Evolutionary conservation across 2,797 vertebrate genomes (phyloP).

Genomic region (Sebastes goodei): DNA sequence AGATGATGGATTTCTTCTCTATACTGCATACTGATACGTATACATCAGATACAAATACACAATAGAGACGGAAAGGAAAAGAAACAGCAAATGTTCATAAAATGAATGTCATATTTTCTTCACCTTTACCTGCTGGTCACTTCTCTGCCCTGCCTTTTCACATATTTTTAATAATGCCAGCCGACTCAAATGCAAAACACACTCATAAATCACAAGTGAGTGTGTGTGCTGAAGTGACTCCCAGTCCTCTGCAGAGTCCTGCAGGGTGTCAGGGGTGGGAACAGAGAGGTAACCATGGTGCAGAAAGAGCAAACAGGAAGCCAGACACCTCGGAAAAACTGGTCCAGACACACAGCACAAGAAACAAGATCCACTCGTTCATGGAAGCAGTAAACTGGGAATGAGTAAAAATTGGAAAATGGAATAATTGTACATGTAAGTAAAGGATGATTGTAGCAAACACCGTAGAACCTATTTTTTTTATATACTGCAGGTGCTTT

Average conservation of each 20-base stretch:
- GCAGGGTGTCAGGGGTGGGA: not conserved
- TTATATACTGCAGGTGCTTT: not conserved
- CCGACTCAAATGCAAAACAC: not conserved
- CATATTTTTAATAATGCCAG: not conserved
- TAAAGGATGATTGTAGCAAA: not conserved
- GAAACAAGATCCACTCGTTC: not conserved
- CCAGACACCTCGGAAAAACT: not conserved
- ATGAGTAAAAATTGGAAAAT: not conserved
- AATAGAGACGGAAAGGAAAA: not conserved
- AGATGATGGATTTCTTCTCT: not conserved
- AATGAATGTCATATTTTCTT: not conserved
- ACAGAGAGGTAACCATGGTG: slow-evolving; percentile 13
- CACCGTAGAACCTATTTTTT: not conserved
- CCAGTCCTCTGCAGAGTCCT: not conserved
- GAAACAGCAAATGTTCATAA: not conserved
- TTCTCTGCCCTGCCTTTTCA: not conserved
- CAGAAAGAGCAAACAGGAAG: slow-evolving; percentile 24
- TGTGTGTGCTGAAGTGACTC: not conserved
- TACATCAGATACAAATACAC: not conserved
- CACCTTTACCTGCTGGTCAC: not conserved
- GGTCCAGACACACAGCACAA: not conserved
- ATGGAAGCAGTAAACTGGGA: not conserved
- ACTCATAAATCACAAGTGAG: not conserved
- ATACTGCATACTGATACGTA: not conserved
- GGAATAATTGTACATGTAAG: not conserved